phyloP scores from a whole-genome alignment of 2,113 vertebrate genomes.

The Lagopus muta region DNA sequence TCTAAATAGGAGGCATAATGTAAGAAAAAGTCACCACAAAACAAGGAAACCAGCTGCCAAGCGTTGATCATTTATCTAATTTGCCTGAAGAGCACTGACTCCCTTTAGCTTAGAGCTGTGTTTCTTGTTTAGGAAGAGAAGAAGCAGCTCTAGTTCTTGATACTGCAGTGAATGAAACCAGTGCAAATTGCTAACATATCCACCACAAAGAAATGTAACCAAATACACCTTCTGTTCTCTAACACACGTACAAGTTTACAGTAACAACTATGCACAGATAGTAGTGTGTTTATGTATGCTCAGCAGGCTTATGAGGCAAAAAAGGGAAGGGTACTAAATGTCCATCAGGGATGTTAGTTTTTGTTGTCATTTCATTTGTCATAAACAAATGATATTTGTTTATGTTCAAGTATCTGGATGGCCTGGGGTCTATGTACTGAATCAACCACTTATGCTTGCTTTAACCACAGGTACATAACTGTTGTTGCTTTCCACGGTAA shows the following conservation, averaged over 20 bases:
- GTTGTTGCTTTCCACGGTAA: neutral
- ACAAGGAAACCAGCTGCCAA: neutral
- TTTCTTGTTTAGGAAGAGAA: neutral
- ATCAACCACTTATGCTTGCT: neutral
- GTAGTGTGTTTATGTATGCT: neutral
- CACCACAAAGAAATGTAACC: neutral
- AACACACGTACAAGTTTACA: neutral
- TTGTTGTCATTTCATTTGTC: neutral
- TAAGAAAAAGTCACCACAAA: neutral
- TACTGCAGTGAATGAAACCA: neutral
- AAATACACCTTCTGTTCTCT: neutral
- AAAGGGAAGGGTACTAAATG: neutral
- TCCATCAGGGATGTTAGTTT: neutral
- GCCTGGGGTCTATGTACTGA: neutral
- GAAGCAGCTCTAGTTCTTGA: neutral
- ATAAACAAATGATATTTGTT: neutral
- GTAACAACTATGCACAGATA: neutral
- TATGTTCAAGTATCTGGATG: neutral
- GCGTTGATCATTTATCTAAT: neutral
- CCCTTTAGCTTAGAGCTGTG: neutral
- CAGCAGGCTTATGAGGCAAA: neutral
- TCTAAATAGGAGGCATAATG: neutral
- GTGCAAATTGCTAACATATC: neutral
- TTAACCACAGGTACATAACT: fast-evolving
- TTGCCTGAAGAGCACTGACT: neutral